Evolutionary conservation across 2,113 vertebrate genomes (phyloP).

Genomic region (mouse (Mus musculus)): DNA sequence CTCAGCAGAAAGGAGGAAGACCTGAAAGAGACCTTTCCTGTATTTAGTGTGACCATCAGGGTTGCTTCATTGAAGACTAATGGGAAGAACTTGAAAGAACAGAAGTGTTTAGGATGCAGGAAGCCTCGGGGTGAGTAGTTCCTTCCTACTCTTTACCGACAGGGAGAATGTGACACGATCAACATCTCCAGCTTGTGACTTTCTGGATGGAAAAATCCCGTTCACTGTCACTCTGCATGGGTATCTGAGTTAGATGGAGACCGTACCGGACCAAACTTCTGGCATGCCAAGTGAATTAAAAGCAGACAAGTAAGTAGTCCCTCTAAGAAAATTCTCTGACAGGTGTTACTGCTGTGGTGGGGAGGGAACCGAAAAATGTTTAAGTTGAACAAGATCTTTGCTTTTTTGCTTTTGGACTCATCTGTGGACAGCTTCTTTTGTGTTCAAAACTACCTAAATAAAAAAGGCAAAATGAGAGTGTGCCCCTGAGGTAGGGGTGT

Average conservation of each 20-base stretch:
- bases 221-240: neutral
- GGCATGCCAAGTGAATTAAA: neutral
- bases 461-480: neutral
- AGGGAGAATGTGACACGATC: neutral
- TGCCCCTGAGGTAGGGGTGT: neutral
- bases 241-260: neutral
- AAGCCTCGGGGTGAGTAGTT: neutral
- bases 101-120: neutral
- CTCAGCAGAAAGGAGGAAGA: neutral
- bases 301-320: neutral
- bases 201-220: constrained; percentile 26
- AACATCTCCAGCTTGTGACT: neutral
- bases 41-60: neutral
- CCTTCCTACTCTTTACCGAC: neutral
- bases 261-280: neutral
- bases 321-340: constrained; percentile 2
- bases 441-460: neutral
- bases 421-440: neutral
- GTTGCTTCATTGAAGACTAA: constrained; percentile 1
- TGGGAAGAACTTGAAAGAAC: neutral
- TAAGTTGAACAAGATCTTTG: neutral
- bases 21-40: neutral
- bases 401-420: neutral
- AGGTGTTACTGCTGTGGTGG: neutral
- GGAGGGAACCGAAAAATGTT: constrained; percentile 3